A percentile compares a stretch with the other conserved stretches of the same genome.
phyloP scores from a whole-genome alignment of 92 coral and sea anemone genomes.

The Porites cylindrica region DNA sequence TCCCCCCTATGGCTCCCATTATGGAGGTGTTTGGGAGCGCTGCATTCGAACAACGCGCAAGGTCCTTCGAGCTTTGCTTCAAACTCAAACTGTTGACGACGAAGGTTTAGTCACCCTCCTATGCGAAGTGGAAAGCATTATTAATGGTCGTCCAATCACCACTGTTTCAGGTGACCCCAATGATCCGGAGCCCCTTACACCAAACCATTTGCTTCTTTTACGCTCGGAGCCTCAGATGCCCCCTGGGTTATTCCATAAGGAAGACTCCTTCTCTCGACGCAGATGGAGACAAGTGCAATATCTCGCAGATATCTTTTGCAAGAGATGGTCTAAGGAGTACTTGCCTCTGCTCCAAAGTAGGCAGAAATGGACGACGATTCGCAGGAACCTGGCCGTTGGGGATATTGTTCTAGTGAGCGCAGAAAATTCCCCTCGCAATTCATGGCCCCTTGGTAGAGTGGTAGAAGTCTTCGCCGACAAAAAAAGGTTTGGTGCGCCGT shows the following conservation, averaged over 20 bases:
- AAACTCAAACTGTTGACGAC: slow-evolving; percentile 40
- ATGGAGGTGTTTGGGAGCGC: background rate
- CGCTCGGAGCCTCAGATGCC: slow-evolving; percentile 47
- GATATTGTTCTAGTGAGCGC: slow-evolving; percentile 16
- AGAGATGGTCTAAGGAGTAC: too few species aligned
- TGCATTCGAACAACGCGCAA: slow-evolving; percentile 28
- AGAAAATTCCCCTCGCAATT: background rate
- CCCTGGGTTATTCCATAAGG: slow-evolving; percentile 39
- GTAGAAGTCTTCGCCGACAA: slow-evolving; percentile 6
- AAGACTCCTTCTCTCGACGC: slow-evolving; percentile 33
- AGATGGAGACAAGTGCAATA: background rate
- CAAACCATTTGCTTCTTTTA: slow-evolving; percentile 40
- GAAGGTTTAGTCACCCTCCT: slow-evolving; percentile 37
- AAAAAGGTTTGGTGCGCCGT: background rate
- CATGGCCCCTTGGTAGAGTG: slow-evolving; percentile 29
- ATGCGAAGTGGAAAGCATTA: slow-evolving; percentile 50
- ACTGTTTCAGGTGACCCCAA: slow-evolving; percentile 44
- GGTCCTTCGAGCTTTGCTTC: background rate
- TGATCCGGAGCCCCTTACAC: slow-evolving; percentile 44
- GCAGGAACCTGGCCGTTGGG: slow-evolving; percentile 5
- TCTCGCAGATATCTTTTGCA: too few species aligned
- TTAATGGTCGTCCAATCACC: slow-evolving; percentile 30
- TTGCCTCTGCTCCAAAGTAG: slow-evolving; percentile 15
- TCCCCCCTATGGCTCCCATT: slow-evolving; percentile 1
- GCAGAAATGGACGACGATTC: slow-evolving; percentile 27